Base-by-base conservation (phyloP, 1,140 invertebrate genomes). In the Drosophila jambulina region DNA sequence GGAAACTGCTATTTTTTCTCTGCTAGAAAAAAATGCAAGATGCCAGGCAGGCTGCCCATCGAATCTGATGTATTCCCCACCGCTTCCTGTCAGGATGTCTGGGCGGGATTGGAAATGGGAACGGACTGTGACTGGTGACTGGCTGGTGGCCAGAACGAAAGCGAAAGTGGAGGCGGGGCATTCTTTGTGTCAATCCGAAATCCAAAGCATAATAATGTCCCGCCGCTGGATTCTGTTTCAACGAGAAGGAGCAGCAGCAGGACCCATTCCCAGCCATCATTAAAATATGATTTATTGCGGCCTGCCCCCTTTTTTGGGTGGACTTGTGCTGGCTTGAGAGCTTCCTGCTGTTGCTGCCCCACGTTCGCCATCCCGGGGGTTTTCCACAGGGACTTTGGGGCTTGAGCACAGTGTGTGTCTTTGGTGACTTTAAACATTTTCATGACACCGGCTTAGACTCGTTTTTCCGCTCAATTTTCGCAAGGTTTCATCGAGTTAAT, bases 241-340 rank as follows among this genome's bases (percentile, higher is more conserved):
- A 27, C 15, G 57, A 36, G 27, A 27, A 46, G 46, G 38, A 49
- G 38, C 21, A 46, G 42, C 61, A 64, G 64, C 63, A 64, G 63
- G 70, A 74, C 75, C 84, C 80, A 80, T 84, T 84, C 78, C 80
- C 75, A 63, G 56, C 70, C 83, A 86, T 86, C 84, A 87, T 87
- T 87, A 87, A 88, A 87, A 87, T 84, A 87, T 87, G 84, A 87
- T 87, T 87, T 87, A 87, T 87, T 75, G 74, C 69, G 48, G 67
- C 48, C 72, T 53, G 17, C 59, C 49, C 42, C 62, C 43, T 42
- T 63, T 46, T 56, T 17, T 59, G 81, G 72, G 34, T 78, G 72
- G 72, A 76, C 80, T 69, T 53, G 56, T 38, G 59, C 36, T 75
- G 70, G 70, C 69, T 77, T 38, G 36, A 48, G 70, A 72, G 54